Base-by-base conservation (phyloP, 2,797 vertebrate species). In the Crotalus adamanteus region DNA sequence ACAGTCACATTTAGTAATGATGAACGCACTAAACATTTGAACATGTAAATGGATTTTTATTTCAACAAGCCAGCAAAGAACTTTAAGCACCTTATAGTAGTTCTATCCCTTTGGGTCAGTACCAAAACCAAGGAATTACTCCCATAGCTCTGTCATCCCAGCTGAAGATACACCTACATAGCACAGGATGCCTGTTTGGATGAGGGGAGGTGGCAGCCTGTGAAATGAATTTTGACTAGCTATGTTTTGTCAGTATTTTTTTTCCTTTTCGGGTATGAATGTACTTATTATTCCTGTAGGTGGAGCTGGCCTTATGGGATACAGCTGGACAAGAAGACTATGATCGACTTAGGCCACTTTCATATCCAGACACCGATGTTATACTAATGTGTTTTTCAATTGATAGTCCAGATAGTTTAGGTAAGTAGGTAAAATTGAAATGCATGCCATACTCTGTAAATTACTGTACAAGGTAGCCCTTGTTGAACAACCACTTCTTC, bases 341-440 rank as follows among this genome's bases (percentile, higher is more conserved):
- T 12, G 99, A 99, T 97, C 98, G 99, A 96, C 98, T 99, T 97
- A 98, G 99, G 95, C 99, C 99, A 89, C 99, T 99, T 96, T 99
- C 99, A 92, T 99, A 99, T 95, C 99, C 99, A 96, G 99, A 99
- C 97, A 99, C 99, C 6, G 99, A 99, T 93, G 99, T 99, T 97
- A 99, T 99, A 97, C 98, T 99, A 97, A 99, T 99, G 99, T 99
- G 99, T 97, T 99, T 99, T 98, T 99, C 99, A 96, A 99, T 99
- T 96, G 99, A 99, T 98, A 99, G 99, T 97, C 99, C 99, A 93
- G 99, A 99, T 98, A 99, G 99, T 98, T 98, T 99, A 98, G 99
- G 99, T 99, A 96, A 98, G 98, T 97, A 63, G 53, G 51, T 26
- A 26, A 93, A 86, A 83, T 0, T 91, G 69, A 92, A 88, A 93